Percentiles rank a stretch among this genome's conserved stretches.
These are phyloP conservation scores for Temnothorax longispinosus DNA, from an alignment of 1,140 invertebrate genomes.

Conservation along the genomic window DNA sequence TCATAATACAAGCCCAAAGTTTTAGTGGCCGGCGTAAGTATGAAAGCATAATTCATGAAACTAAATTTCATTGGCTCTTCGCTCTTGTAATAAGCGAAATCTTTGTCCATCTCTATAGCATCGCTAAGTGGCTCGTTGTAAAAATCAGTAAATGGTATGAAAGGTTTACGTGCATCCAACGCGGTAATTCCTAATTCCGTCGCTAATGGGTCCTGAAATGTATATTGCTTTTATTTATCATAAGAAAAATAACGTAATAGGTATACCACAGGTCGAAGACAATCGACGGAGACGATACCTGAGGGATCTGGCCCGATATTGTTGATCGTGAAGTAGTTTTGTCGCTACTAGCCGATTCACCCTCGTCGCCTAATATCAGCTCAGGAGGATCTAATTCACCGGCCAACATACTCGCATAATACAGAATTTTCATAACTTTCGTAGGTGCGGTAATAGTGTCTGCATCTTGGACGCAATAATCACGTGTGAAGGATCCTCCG, in stretches of 20 bases:
- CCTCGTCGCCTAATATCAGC: conserved; percentile 86
- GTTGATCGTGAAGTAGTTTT: conserved; percentile 68
- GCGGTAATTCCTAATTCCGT: conserved; percentile 90
- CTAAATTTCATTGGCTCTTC: conserved; percentile 92
- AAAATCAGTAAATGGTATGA: conserved; percentile 95
- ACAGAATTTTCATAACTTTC: conserved; percentile 95
- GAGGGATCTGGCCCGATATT: conserved; percentile 60
- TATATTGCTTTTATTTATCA: not conserved
- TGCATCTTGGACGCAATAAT: conserved; percentile 94
- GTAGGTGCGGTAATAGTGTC: conserved; percentile 92
- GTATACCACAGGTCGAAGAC: not conserved
- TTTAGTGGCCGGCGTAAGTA: conserved; percentile 96
- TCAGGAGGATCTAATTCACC: conserved; percentile 91
- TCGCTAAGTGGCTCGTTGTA: conserved; percentile 97
- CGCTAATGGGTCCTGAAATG: conserved; percentile 82
- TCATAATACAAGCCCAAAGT: conserved; percentile 96
- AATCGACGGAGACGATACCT: conserved; percentile 38
- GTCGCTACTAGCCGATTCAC: conserved; percentile 78
- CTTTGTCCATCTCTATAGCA: conserved; percentile 96
- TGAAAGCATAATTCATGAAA: conserved; percentile 96
- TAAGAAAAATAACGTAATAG: not conserved
- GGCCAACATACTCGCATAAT: conserved; percentile 95
- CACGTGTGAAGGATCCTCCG: conserved; percentile 90
- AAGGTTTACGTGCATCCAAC: conserved; percentile 93
- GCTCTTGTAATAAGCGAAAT: conserved; percentile 95